Percentiles rank a stretch among this genome's conserved stretches.
Evolutionary conservation across 1,140 invertebrate genomes (phyloP).

Genomic region (Bombus pascuorum): DNA sequence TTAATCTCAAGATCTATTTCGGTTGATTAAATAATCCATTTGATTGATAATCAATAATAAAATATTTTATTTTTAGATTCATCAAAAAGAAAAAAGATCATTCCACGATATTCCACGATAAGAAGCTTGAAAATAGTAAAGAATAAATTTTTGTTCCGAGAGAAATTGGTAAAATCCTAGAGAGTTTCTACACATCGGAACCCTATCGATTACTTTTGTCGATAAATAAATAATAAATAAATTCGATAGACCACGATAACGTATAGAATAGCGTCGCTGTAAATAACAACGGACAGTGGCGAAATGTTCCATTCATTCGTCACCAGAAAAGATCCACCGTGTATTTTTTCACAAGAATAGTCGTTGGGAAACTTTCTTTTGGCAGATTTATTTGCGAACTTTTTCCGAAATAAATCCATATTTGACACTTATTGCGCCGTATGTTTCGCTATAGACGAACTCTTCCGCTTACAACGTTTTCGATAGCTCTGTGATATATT

Average conservation of each 20-base stretch:
- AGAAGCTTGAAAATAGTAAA: neutral
- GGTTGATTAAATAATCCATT: neutral
- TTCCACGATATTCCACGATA: neutral
- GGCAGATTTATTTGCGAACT: constrained; percentile 33
- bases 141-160: neutral
- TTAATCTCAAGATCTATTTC: neutral
- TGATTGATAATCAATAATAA: neutral
- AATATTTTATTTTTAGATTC: neutral
- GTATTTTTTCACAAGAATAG: constrained; percentile 4
- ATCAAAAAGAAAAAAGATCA: neutral
- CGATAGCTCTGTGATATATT: constrained; percentile 11
- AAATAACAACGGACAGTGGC: neutral
- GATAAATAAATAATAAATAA: neutral
- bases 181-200: neutral
- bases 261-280: neutral
- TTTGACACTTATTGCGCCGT: constrained; percentile 34
- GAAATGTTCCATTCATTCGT: neutral
- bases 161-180: neutral
- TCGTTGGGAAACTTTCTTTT: constrained; percentile 2
- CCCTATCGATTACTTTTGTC: neutral
- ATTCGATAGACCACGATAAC: neutral
- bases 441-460: neutral
- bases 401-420: constrained; percentile 29
- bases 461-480: neutral
- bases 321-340: neutral